Base-by-base conservation (phyloP, 2,888 invertebrate genomes). In the Cerceris rybyensis region DNA sequence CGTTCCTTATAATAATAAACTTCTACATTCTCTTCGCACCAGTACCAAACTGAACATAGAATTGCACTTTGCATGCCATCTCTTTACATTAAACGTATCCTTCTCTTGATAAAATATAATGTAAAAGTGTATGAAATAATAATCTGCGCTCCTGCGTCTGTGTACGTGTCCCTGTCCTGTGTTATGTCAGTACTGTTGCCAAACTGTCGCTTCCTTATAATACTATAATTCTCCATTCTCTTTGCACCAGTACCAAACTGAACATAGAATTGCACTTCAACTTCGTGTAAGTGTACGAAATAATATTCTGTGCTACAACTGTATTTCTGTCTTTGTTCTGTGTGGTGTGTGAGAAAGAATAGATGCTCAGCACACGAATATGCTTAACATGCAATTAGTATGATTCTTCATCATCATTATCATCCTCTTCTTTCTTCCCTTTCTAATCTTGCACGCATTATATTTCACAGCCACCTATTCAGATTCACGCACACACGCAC, bases 391-490 rank as follows among this genome's bases (percentile, higher is more conserved):
- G 68, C 78, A 60, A 66, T 54, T 78, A 28, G 28, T 28, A 28
- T 28, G 28, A 28, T 28, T 28, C 28, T 28, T 28, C 28, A 28
- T 28, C 28, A 2, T 28, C 28, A 28, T 28, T 4, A 28, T 28
- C 28, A 28, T 28, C 28, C 1, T 28, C 28, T 4, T 28, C 28
- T 28, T 28, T 4, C 28, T 28, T 28, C 16, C 28, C 17, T 52
- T 13, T 77, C 76, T 75, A 68, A 78, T 83, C 86, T 88, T 88
- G 88, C 90, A 90, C 89, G 80, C 90, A 88, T 80, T 85, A 89
- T 28, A 28, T 28, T 87, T 90, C 90, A 91, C 90, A 91, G 91
- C 90, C 90, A 89, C 89, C 88, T 87, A 86, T 87, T 85, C 89
- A 87, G 81, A 87, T 86, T 81, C 83, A 75, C 86, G 81, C 77